Evolutionary conservation across 2,797 vertebrate species (phyloP).

Genomic region (Chromobotia macracanthus): DNA sequence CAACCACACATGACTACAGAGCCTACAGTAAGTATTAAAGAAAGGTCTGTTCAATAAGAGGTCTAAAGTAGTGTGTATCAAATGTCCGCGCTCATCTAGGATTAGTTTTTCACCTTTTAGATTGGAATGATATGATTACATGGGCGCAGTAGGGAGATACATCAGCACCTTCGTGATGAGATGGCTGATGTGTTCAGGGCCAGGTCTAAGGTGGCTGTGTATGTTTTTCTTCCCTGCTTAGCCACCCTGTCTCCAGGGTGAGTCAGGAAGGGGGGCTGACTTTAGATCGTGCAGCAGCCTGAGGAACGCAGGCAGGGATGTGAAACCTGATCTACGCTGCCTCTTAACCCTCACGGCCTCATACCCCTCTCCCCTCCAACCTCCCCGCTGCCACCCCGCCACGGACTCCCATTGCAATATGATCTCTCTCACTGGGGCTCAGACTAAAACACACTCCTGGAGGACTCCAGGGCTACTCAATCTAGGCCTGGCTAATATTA

Average conservation of each 20-base stretch:
- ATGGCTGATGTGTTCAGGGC: slow-evolving; percentile 24
- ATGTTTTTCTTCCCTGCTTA: slow-evolving; percentile 74
- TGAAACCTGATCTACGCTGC: slow-evolving; percentile 81
- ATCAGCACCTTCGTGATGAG: slow-evolving; percentile 39
- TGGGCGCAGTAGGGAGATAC: slow-evolving; percentile 4
- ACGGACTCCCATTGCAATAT: slow-evolving; percentile 74
- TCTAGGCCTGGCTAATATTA: slow-evolving; percentile 27
- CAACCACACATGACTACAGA: slow-evolving; percentile 22
- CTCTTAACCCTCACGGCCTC: slow-evolving; percentile 64
- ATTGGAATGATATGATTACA: slow-evolving; percentile 20
- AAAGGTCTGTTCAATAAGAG: slow-evolving; percentile 38
- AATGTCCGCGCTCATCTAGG: slow-evolving; percentile 29
- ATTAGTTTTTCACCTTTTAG: slow-evolving; percentile 41
- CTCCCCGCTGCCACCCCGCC: slow-evolving; percentile 68
- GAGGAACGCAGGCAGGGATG: slow-evolving; percentile 76
- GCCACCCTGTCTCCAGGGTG: slow-evolving; percentile 81
- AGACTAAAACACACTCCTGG: slow-evolving; percentile 75
- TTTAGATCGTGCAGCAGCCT: slow-evolving; percentile 67
- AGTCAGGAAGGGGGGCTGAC: slow-evolving; percentile 48
- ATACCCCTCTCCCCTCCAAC: slow-evolving; percentile 64
- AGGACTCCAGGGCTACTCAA: slow-evolving; percentile 44
- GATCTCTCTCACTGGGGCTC: slow-evolving; percentile 67
- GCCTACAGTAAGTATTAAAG: slow-evolving; percentile 30
- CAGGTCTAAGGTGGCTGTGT: slow-evolving; percentile 66
- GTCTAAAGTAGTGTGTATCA: slow-evolving; percentile 20